Evolutionary conservation across 2,888 invertebrate genomes (phyloP).

Genomic region (Euproctis similis): DNA sequence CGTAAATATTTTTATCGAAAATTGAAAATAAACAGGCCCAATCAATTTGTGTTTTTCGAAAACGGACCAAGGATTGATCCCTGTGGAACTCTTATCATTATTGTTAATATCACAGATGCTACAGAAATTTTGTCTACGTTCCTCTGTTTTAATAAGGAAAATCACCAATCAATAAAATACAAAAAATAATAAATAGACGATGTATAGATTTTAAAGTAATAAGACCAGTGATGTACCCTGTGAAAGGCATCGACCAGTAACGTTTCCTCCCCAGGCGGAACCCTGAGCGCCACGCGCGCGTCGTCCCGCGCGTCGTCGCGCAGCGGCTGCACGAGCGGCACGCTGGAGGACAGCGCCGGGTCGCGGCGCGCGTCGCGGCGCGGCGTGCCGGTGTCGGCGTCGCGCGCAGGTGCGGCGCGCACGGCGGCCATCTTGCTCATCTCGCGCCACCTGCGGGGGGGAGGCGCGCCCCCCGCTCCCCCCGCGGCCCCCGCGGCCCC

Average conservation of each 20-base stretch:
- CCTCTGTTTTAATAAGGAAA: too few relatives aligned
- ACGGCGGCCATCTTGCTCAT: conserved; percentile 96
- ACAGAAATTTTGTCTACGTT: too few relatives aligned
- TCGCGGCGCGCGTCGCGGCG: conserved; percentile 88
- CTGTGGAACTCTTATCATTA: conserved; percentile 1
- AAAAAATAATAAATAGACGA: too few relatives aligned
- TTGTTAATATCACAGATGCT: too few relatives aligned
- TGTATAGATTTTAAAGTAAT: too few relatives aligned
- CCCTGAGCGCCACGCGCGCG: conserved; percentile 70
- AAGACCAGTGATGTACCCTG: too few relatives aligned
- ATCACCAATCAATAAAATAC: too few relatives aligned
- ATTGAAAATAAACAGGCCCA: neutral
- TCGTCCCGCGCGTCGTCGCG: conserved; percentile 66
- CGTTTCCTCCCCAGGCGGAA: conserved; percentile 78
- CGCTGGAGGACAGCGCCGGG: conserved; percentile 68
- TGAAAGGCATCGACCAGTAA: too few relatives aligned
- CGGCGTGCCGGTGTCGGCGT: conserved; percentile 84
- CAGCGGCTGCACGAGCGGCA: conserved; percentile 67
- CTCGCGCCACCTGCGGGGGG: conserved; percentile 83
- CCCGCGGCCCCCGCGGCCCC: conserved; percentile 59
- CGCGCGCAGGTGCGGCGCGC: conserved; percentile 94
- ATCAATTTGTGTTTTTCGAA: neutral
- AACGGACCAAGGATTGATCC: neutral
- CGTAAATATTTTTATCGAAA: neutral
- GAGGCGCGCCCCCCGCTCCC: conserved; percentile 71